phyloP scores from a whole-genome alignment of 2,113 vertebrate species.

The Podilymbus podiceps region DNA sequence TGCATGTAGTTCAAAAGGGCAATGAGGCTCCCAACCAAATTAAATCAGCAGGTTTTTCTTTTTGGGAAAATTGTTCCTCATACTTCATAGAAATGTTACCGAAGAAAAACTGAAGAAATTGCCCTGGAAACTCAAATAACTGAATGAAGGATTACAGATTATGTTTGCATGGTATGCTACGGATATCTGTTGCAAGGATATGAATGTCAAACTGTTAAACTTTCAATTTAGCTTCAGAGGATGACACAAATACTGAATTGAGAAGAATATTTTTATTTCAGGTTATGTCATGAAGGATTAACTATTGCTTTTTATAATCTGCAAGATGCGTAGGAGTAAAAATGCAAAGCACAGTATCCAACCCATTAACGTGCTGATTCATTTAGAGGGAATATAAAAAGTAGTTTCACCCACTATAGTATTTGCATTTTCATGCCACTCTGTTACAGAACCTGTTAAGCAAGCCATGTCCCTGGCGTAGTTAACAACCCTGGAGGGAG shows the following conservation, averaged over 20 bases:
- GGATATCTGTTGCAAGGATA: background rate
- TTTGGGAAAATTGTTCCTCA: background rate
- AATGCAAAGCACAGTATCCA: background rate
- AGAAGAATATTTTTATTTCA: background rate
- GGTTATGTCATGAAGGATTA: background rate
- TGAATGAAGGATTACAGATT: background rate
- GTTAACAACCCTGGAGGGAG: background rate
- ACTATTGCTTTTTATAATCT: background rate
- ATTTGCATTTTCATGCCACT: background rate
- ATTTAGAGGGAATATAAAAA: background rate
- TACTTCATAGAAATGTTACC: background rate
- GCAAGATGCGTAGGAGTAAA: background rate
- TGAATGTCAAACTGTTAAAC: background rate
- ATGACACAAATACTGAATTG: background rate
- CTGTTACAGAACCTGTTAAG: conserved; percentile 13
- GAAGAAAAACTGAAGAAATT: background rate
- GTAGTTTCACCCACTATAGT: background rate
- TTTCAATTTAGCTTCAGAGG: background rate
- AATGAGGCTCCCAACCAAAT: background rate
- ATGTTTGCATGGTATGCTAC: background rate
- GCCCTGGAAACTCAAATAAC: background rate
- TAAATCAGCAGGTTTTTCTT: background rate
- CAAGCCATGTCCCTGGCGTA: rapidly evolving
- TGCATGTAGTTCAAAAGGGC: background rate
- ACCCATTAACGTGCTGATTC: background rate